These are phyloP conservation scores for Diglossa cyanea DNA, from an alignment of 2,797 vertebrate species.

Conservation along the genomic window DNA sequence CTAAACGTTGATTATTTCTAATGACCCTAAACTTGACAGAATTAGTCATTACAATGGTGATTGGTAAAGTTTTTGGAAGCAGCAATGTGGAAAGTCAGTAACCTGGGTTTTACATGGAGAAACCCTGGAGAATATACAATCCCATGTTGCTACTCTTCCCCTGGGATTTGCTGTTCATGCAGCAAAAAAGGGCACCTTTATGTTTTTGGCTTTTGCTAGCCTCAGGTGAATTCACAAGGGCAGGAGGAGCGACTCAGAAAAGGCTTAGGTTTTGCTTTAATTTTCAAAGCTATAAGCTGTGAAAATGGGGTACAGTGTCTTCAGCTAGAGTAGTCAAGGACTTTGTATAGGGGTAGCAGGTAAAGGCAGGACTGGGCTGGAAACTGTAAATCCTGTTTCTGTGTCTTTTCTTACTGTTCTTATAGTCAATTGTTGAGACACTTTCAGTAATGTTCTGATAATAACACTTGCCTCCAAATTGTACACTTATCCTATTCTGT, in stretches of 20 bases:
- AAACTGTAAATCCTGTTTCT: background rate
- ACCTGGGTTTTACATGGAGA: background rate
- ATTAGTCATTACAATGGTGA: background rate
- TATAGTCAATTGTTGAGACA: background rate
- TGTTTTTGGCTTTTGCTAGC: background rate
- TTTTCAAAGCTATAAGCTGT: background rate
- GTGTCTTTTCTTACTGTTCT: background rate
- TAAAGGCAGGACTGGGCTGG: background rate
- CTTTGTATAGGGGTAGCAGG: background rate
- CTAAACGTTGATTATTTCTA: background rate
- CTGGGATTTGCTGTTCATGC: background rate
- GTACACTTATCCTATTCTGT: background rate
- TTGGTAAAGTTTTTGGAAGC: background rate
- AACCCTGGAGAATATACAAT: background rate
- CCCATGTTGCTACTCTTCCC: background rate
- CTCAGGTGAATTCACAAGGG: background rate
- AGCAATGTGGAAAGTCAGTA: background rate
- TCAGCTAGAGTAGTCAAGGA: background rate
- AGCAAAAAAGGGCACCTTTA: background rate
- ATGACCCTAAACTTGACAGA: background rate
- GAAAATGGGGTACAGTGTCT: background rate
- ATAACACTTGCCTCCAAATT: background rate
- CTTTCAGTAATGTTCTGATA: background rate
- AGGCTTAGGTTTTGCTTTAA: background rate
- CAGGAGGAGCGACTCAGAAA: background rate